phyloP scores from a whole-genome alignment of 2,113 vertebrate species.

The Danio rerio region DNA sequence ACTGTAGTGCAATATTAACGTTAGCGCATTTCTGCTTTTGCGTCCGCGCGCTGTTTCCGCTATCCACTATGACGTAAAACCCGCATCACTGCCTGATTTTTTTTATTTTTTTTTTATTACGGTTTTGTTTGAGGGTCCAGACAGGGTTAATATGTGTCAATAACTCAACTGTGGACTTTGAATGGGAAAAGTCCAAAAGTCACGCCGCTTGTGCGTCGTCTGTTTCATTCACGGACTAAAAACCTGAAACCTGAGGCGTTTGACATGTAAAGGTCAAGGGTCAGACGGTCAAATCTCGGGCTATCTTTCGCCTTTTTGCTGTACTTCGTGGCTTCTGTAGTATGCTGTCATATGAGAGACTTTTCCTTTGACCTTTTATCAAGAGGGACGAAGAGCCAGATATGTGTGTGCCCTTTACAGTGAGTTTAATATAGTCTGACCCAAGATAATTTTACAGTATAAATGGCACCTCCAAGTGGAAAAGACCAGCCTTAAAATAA shows the following conservation, averaged over 20 bases:
- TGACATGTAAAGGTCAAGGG: slow-evolving; percentile 1
- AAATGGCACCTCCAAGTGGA: slow-evolving; percentile 63
- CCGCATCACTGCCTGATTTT: background rate
- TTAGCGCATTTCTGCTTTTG: background rate
- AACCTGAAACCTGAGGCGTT: slow-evolving; percentile 6
- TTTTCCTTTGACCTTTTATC: slow-evolving; percentile 76
- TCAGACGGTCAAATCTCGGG: background rate
- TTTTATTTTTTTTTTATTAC: background rate
- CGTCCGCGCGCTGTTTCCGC: slow-evolving; percentile 6
- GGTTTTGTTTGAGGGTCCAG: background rate
- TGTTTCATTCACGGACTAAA: background rate
- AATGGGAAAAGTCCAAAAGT: slow-evolving; percentile 42
- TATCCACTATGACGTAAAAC: background rate
- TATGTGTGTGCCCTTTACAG: slow-evolving; percentile 71
- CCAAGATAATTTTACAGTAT: slow-evolving; percentile 71
- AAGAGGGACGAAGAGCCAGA: slow-evolving; percentile 17
- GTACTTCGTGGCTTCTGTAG: slow-evolving; percentile 57
- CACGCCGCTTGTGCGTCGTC: too few relatives aligned
- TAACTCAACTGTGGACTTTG: slow-evolving; percentile 9
- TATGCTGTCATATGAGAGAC: slow-evolving; percentile 66
- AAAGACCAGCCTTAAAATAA: background rate
- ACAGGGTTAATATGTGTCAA: background rate
- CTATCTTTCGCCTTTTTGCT: slow-evolving; percentile 11
- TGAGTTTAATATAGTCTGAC: slow-evolving; percentile 76
- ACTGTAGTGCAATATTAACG: background rate